phyloP scores from a whole-genome alignment of 2,113 vertebrate genomes.

The Amia ocellicauda region DNA sequence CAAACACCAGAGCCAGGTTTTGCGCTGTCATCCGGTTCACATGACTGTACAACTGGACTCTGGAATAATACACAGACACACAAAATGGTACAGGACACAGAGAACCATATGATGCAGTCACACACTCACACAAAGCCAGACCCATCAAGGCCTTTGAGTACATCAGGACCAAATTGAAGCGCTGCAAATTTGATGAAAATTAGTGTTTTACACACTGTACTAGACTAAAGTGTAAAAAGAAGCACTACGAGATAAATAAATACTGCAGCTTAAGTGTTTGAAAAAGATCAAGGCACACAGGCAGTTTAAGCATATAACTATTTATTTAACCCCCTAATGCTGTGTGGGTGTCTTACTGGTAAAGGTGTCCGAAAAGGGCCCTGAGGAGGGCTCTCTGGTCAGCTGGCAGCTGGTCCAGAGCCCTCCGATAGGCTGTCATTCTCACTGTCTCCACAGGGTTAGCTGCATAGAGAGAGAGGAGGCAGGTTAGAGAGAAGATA shows the following conservation, averaged over 20 bases:
- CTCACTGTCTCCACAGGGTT: constrained; percentile 35
- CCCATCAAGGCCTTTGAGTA: no score
- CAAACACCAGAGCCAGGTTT: constrained; percentile 65
- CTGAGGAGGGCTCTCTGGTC: constrained; percentile 48
- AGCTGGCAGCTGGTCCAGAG: constrained; percentile 48
- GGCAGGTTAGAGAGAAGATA: neutral
- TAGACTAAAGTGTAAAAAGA: no score
- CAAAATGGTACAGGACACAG: no score
- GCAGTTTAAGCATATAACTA: no score
- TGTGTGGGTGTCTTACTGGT: constrained; percentile 43
- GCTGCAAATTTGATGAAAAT: no score
- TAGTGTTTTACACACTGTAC: no score
- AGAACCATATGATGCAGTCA: no score
- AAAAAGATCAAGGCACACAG: no score
- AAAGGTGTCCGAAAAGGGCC: constrained; percentile 59
- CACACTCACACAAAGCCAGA: no score
- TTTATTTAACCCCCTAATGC: neutral
- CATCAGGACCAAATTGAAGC: no score
- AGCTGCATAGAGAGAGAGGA: constrained; percentile 14
- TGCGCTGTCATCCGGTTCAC: constrained; percentile 65
- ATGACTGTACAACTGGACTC: constrained; percentile 62
- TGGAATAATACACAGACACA: constrained; percentile 20
- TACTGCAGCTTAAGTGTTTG: no score
- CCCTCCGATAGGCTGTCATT: constrained; percentile 42
- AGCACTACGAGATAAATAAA: no score